Conservation (phyloP, 2,888 invertebrate species). For the Lacanobia wlatinum region DNA sequence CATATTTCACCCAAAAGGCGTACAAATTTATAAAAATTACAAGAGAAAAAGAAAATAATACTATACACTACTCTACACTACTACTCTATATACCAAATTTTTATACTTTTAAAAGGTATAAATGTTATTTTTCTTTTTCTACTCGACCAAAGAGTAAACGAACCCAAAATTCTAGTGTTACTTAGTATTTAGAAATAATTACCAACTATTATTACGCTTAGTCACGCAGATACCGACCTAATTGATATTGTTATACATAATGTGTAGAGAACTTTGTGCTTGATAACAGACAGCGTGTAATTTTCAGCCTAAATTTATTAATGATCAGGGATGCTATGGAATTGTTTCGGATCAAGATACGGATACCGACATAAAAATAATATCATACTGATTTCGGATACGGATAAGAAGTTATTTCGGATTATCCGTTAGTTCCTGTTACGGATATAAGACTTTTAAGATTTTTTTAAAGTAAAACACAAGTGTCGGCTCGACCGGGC, state of each 20-base stretch:
- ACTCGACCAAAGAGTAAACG: too few relatives aligned
- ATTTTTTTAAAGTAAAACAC: too few relatives aligned
- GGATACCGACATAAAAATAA: not conserved
- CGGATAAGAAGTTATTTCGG: not conserved
- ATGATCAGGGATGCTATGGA: not conserved
- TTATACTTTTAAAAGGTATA: too few relatives aligned
- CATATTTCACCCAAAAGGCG: too few relatives aligned
- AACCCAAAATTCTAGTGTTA: too few relatives aligned
- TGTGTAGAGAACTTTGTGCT: not conserved
- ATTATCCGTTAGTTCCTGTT: not conserved
- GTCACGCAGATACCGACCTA: not conserved
- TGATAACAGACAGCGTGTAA: slow-evolving; percentile 1
- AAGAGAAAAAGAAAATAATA: too few relatives aligned
- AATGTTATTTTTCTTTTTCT: too few relatives aligned
- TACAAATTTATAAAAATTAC: too few relatives aligned
- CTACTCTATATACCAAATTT: too few relatives aligned
- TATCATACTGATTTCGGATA: not conserved
- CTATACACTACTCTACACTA: too few relatives aligned
- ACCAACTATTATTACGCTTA: slow-evolving; percentile 3
- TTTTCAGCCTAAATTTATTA: not conserved
- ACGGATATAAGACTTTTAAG: too few relatives aligned
- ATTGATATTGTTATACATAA: not conserved
- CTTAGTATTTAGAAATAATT: not conserved
- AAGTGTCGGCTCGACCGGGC: too few relatives aligned
- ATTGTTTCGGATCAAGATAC: not conserved